Evolutionary conservation across 2,888 invertebrate species (phyloP).

Genomic region (Isotomurus palustris): DNA sequence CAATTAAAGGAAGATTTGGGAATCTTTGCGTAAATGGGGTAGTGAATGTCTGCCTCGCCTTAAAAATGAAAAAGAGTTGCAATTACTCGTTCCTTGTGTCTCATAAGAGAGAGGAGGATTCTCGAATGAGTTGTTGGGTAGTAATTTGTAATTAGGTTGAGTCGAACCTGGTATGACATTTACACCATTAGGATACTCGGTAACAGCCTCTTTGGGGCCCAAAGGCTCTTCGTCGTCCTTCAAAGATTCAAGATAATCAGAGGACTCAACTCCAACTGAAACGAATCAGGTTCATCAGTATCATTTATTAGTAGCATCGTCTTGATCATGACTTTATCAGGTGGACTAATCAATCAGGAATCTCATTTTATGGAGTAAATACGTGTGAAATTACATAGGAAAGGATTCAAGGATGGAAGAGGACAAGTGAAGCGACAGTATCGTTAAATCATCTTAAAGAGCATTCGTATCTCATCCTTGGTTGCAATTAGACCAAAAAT

Average conservation of each 20-base stretch:
- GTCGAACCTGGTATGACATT: slow-evolving; percentile 44
- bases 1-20: slow-evolving; percentile 42
- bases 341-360: not conserved
- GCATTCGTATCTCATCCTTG: not conserved
- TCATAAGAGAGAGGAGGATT: not conserved
- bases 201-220: slow-evolving; percentile 23
- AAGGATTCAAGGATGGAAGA: too few species aligned
- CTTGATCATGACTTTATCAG: not conserved
- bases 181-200: slow-evolving; percentile 45
- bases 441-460: too few species aligned
- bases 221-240: slow-evolving; percentile 29
- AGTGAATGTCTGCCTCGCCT: slow-evolving; percentile 43
- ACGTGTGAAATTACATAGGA: too few species aligned
- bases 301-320: not conserved
- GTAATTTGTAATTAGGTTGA: not conserved
- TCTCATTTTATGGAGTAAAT: too few species aligned
- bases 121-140: too few species aligned
- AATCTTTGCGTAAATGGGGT: slow-evolving; percentile 36
- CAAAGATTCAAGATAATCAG: slow-evolving; percentile 25
- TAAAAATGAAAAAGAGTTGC: not conserved
- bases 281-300: not conserved
- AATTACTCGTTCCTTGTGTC: not conserved
- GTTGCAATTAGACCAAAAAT: not conserved
- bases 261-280: slow-evolving; percentile 27
- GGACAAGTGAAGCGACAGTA: too few species aligned